Evolutionary conservation across 2,113 vertebrate species (phyloP), one percentile per base, ranked within the genome.

Genomic region (Chunga burmeisteri): DNA sequence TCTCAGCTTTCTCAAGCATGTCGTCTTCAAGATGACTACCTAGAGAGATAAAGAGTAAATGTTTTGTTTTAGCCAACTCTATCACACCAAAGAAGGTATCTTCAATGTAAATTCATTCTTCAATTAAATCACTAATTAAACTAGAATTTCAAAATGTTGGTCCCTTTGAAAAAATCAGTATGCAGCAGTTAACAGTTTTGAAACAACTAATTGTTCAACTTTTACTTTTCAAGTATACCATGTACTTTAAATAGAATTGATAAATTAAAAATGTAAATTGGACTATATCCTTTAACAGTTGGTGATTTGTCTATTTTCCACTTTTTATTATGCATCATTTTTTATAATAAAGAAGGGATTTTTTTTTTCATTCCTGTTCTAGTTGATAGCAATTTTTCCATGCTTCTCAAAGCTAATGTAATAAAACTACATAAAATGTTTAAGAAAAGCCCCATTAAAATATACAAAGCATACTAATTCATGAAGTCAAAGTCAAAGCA

Each of bases 391-490:
- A 82, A 62, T 94, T 95, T 63, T 93, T 92, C 91, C 73, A 71
- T 91, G 90, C 93, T 84, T 86, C 83, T 95, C 89, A 75, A 85
- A 81, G 66, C 72, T 94, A 86, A 96, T 95, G 90, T 59, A 95
- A 94, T 90, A 87, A 82, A 93, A 81, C 84, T 80, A 94, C 92
- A 96, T 74, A 82, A 91, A 96, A 96, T 95, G 90, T 95, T 96
- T 93, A 93, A 95, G 91, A 97, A 88, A 83, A 91, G 79, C 12
- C 90, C 96, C 91, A 97, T 96, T 97, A 96, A 97, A 97, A 95
- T 72, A 94, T 53, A 96, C 86, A 96, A 95, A 96, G 95, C 93
- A 75, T 50, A 86, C 85, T 95, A 97, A 97, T 95, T 95, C 92
- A 84, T 38, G 66, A 86, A 98, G 86, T 94, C 94, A 84, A 97